These are phyloP conservation scores for Tetanocera ferruginea DNA, from an alignment of 2,888 invertebrate species.

Conservation along the genomic window DNA sequence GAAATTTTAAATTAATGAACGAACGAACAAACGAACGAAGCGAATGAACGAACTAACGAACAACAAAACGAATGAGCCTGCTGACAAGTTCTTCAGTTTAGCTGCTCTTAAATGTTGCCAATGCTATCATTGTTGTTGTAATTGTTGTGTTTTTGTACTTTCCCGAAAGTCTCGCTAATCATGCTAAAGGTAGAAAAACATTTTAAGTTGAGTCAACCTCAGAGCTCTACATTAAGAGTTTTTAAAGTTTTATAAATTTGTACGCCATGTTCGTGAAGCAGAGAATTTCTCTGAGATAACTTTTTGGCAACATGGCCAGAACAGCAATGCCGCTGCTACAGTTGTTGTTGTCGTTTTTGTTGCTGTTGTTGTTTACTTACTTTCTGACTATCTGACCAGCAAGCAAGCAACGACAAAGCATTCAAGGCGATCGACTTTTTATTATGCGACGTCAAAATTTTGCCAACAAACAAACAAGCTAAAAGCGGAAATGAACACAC, in stretches of 20 bases:
- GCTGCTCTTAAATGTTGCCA: conserved; percentile 18
- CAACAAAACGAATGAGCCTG: conserved; percentile 12
- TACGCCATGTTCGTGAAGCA: conserved; percentile 6
- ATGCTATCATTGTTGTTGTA: conserved; percentile 32
- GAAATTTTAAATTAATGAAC: conserved; percentile 68
- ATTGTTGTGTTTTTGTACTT: conserved; percentile 31
- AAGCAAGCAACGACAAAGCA: conserved; percentile 10
- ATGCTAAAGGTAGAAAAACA: conserved; percentile 18
- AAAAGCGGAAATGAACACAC: conserved; percentile 41
- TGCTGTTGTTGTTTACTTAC: conserved; percentile 1
- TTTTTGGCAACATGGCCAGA: background rate
- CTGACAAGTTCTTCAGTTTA: conserved; percentile 8
- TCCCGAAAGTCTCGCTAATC: conserved; percentile 28
- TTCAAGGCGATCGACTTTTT: conserved; percentile 45
- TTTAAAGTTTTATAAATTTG: background rate
- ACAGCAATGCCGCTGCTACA: background rate
- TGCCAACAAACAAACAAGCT: conserved; percentile 9
- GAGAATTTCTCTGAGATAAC: conserved; percentile 18
- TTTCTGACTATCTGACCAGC: background rate
- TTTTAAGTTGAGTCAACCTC: background rate
- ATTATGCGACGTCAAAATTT: conserved; percentile 6
- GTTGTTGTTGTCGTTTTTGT: background rate
- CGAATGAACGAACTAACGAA: conserved; percentile 41
- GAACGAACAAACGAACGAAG: conserved; percentile 54
- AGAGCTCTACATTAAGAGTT: conserved; percentile 4